phyloP scores from a whole-genome alignment of 1,140 invertebrate genomes.

The Bombus huntii region DNA sequence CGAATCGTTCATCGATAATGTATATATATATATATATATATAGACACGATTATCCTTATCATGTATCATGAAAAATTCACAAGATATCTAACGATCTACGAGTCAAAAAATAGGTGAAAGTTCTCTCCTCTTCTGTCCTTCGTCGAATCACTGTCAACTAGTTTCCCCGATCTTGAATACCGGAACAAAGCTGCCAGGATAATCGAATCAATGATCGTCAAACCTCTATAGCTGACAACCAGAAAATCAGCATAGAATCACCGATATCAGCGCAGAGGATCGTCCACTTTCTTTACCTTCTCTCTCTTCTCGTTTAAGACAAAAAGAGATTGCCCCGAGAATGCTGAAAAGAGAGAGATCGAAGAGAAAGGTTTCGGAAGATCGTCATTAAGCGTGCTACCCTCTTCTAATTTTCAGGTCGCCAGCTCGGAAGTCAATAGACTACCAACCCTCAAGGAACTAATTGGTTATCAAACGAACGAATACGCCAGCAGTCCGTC shows the following conservation, averaged over 20 bases:
- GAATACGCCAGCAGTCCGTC: constrained; percentile 21
- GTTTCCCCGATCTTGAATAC: background rate
- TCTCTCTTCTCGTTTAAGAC: constrained; percentile 28
- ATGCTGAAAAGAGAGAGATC: constrained; percentile 40
- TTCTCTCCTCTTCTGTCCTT: background rate
- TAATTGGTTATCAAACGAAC: constrained; percentile 63
- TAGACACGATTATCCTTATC: background rate
- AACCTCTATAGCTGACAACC: background rate
- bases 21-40: constrained; percentile 30
- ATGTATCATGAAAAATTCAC: constrained; percentile 17
- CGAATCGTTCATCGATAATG: constrained; percentile 23
- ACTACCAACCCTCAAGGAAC: constrained; percentile 75
- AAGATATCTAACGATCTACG: background rate
- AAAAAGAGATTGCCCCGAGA: constrained; percentile 33
- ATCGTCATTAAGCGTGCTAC: constrained; percentile 67
- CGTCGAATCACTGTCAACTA: background rate
- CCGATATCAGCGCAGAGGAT: background rate
- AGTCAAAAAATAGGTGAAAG: background rate
- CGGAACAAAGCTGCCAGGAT: background rate
- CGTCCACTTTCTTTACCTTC: constrained; percentile 23
- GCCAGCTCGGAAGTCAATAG: constrained; percentile 68
- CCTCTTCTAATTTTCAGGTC: constrained; percentile 80
- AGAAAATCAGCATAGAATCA: background rate
- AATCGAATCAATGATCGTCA: background rate
- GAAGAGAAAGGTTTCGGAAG: constrained; percentile 21